Conservation (phyloP, 2,888 invertebrate genomes). For the Leucophenga maculata region DNA sequence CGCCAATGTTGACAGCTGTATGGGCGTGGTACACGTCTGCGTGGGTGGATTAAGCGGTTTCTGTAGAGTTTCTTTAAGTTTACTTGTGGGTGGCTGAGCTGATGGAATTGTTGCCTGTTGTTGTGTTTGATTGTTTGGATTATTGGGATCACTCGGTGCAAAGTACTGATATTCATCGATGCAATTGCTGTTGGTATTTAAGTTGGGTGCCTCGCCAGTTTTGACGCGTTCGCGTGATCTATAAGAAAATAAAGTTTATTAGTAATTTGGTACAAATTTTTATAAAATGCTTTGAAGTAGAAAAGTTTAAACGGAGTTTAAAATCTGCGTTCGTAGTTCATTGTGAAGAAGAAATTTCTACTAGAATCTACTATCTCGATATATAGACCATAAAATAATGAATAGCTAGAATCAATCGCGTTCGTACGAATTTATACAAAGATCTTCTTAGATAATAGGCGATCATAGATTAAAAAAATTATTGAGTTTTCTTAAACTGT, state of each 20-base stretch:
- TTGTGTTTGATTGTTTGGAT: slow-evolving; percentile 61
- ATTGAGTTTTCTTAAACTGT: too few species aligned
- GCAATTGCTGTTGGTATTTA: slow-evolving; percentile 37
- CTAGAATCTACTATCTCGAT: too few species aligned
- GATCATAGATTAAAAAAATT: too few species aligned
- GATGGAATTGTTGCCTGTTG: background rate
- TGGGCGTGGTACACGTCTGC: background rate
- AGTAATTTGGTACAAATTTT: background rate
- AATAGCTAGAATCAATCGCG: too few species aligned
- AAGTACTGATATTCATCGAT: slow-evolving; percentile 67
- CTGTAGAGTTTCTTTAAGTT: slow-evolving; percentile 23
- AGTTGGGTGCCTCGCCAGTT: slow-evolving; percentile 19
- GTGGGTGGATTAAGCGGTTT: slow-evolving; percentile 6
- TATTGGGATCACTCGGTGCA: slow-evolving; percentile 68
- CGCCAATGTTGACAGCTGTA: slow-evolving; percentile 35
- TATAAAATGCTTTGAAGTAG: background rate
- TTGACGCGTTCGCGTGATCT: slow-evolving; percentile 66
- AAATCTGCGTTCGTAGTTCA: too few species aligned
- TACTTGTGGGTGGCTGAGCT: slow-evolving; percentile 22
- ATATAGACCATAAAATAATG: too few species aligned
- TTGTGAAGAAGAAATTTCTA: too few species aligned
- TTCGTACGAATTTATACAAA: too few species aligned
- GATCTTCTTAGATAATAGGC: too few species aligned
- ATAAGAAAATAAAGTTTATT: slow-evolving; percentile 1
- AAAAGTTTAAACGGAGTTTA: too few species aligned